phyloP scores from a whole-genome alignment of 1,140 invertebrate species.

The Pantala flavescens region DNA sequence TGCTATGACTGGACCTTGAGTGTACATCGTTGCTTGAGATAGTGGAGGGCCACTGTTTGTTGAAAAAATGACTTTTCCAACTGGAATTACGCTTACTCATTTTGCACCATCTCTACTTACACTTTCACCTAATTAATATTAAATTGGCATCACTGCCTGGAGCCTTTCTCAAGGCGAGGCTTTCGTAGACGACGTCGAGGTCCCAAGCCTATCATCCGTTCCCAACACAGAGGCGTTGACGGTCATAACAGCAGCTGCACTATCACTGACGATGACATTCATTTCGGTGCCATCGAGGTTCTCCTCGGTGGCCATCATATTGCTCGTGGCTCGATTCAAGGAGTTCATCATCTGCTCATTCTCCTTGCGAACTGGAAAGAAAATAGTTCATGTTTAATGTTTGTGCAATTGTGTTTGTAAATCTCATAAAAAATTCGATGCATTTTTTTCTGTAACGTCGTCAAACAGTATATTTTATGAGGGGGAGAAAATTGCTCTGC shows the following conservation, averaged over 20 bases:
- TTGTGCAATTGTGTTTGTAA: neutral
- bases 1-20: neutral
- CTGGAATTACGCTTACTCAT: neutral
- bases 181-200: neutral
- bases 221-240: neutral
- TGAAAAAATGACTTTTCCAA: neutral
- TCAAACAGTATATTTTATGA: too few species aligned
- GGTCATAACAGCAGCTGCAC: neutral
- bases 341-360: conserved; percentile 41
- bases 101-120: neutral
- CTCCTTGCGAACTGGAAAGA: conserved; percentile 39
- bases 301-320: neutral
- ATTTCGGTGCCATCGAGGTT: neutral
- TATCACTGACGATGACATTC: neutral
- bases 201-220: neutral
- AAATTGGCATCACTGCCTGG: neutral
- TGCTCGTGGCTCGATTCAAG: conserved; percentile 31
- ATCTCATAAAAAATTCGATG: too few species aligned
- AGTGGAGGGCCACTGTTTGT: conserved; percentile 4
- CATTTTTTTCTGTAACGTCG: too few species aligned
- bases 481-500: too few species aligned
- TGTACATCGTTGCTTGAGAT: conserved; percentile 1
- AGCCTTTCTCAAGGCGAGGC: neutral
- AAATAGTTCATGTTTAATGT: neutral
- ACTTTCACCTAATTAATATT: neutral